phyloP scores from a whole-genome alignment of 92 coral and sea anemone species.

The Paramuricea clavata region DNA sequence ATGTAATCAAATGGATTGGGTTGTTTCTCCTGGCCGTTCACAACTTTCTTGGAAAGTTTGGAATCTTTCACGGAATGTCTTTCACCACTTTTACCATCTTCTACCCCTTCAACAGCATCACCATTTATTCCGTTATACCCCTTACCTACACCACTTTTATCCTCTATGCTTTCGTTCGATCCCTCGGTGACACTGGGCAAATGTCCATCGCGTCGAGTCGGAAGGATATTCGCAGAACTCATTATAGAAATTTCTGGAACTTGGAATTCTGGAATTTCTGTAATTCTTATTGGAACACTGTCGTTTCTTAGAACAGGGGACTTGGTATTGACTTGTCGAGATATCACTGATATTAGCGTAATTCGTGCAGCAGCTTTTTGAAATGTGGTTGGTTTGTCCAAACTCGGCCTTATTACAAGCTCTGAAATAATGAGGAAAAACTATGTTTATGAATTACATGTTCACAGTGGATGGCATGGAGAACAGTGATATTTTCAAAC shows the following conservation, averaged over 20 bases:
- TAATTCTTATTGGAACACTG: neutral
- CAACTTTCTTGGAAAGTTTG: neutral
- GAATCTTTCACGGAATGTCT: neutral
- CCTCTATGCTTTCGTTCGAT: neutral
- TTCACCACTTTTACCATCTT: neutral
- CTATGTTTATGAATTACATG: neutral
- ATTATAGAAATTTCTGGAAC: neutral
- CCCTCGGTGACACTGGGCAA: slow-evolving; percentile 25
- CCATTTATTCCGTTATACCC: neutral
- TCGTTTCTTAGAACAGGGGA: slow-evolving; percentile 25
- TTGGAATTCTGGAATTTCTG: neutral
- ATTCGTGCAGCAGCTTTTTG: slow-evolving; percentile 37
- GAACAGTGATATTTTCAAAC: no score
- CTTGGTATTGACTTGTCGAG: slow-evolving; percentile 25
- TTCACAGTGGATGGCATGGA: no score
- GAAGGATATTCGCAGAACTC: slow-evolving; percentile 29
- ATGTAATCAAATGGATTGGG: slow-evolving; percentile 29
- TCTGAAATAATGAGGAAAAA: neutral
- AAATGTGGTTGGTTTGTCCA: slow-evolving; percentile 5
- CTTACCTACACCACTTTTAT: neutral
- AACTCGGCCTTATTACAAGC: neutral
- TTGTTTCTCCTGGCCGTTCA: neutral
- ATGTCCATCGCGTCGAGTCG: neutral
- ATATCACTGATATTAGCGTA: slow-evolving; percentile 22
- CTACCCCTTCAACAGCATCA: neutral